A percentile compares a stretch with the other conserved stretches of the same genome.
phyloP scores from a whole-genome alignment of 1,140 invertebrate genomes.

The Eufriesea mexicana region DNA sequence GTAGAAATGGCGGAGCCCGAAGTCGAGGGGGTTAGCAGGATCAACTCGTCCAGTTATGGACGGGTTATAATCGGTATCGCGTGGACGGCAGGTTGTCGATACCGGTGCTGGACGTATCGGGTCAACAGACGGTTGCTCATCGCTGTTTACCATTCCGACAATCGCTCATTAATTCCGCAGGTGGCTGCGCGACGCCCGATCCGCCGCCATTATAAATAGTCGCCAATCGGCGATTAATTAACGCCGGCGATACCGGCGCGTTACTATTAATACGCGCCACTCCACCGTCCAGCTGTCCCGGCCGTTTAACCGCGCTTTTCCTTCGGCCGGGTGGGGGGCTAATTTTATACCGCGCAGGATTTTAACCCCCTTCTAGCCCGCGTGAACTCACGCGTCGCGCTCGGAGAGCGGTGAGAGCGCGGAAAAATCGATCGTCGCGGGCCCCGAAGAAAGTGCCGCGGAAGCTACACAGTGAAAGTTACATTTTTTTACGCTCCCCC shows the following conservation, averaged over 20 bases:
- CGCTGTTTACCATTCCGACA: constrained; percentile 48
- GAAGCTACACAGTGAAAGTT: constrained; percentile 51
- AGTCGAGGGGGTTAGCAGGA: too few relatives aligned
- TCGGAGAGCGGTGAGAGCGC: not conserved
- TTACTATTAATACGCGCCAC: constrained; percentile 22
- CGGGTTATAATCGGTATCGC: not conserved
- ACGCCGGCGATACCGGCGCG: not conserved
- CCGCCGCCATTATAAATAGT: constrained; percentile 47
- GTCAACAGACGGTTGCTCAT: constrained; percentile 38
- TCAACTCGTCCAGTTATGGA: too few relatives aligned
- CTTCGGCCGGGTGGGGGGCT: not conserved
- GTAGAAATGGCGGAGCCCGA: too few relatives aligned
- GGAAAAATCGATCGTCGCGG: constrained; percentile 41
- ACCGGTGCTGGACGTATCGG: constrained; percentile 1
- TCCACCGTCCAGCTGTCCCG: not conserved
- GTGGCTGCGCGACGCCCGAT: constrained; percentile 28
- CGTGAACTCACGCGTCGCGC: not conserved
- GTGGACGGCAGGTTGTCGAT: not conserved
- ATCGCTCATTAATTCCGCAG: constrained; percentile 53
- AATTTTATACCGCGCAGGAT: constrained; percentile 35
- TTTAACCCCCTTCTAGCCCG: not conserved
- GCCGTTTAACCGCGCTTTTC: not conserved
- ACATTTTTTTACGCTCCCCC: not conserved
- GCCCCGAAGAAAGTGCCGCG: constrained; percentile 42
- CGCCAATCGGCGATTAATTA: constrained; percentile 53